phyloP scores from a whole-genome alignment of 2,888 invertebrate genomes.

The Carcina quercana region DNA sequence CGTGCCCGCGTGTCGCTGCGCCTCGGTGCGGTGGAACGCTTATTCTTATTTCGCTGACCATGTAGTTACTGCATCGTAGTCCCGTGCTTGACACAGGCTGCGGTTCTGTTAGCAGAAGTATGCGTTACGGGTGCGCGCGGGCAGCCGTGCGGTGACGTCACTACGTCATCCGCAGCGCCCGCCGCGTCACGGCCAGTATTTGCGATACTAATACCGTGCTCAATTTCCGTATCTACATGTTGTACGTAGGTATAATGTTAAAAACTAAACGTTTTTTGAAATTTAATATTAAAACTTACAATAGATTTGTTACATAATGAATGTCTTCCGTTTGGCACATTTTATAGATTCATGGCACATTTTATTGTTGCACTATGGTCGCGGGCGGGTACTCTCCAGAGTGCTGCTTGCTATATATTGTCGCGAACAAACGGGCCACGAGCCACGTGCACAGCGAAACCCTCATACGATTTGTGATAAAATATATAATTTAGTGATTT shows the following conservation, averaged over 20 bases:
- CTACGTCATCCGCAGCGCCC: slow-evolving; percentile 2
- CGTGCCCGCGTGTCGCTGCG: slow-evolving; percentile 23
- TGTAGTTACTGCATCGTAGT: not conserved
- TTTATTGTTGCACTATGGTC: slow-evolving; percentile 59
- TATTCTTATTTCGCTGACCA: not conserved
- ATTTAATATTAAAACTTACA: slow-evolving; percentile 76
- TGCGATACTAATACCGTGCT: slow-evolving; percentile 61
- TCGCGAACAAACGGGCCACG: slow-evolving; percentile 26
- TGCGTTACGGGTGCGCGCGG: slow-evolving; percentile 22
- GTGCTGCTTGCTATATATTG: no score
- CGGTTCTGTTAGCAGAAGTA: slow-evolving; percentile 15
- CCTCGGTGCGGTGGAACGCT: no score
- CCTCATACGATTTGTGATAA: slow-evolving; percentile 67
- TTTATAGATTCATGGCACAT: slow-evolving; percentile 64
- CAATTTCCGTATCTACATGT: slow-evolving; percentile 68
- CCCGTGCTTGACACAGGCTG: not conserved
- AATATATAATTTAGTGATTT: slow-evolving; percentile 41
- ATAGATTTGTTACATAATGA: slow-evolving; percentile 93
- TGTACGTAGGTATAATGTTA: slow-evolving; percentile 50
- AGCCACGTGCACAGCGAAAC: slow-evolving; percentile 68
- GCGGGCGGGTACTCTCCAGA: slow-evolving; percentile 33
- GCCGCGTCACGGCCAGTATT: slow-evolving; percentile 41
- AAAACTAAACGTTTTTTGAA: slow-evolving; percentile 55
- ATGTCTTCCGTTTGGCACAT: slow-evolving; percentile 75
- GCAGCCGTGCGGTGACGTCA: not conserved